A percentile compares a stretch with the other conserved stretches of the same genome.
Conservation (phyloP, 2,888 invertebrate genomes). For the Crioceris asparagi region DNA sequence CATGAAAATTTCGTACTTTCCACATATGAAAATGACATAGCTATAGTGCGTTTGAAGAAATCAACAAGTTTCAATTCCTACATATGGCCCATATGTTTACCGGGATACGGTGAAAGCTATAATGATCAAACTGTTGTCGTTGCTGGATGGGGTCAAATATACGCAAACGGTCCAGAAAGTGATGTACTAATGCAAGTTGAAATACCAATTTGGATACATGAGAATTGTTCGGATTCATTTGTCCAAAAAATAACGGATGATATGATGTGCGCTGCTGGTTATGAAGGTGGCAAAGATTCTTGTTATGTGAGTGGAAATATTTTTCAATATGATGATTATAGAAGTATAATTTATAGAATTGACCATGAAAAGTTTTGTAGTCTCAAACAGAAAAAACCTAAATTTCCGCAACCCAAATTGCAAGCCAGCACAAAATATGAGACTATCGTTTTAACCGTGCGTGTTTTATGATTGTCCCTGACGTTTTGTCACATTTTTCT, state of each 20-base stretch:
- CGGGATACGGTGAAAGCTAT: conserved; percentile 50
- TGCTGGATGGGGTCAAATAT: conserved; percentile 70
- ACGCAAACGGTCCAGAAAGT: conserved; percentile 46
- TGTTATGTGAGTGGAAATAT: conserved; percentile 55
- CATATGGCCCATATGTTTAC: conserved; percentile 78
- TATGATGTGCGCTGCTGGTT: conserved; percentile 66
- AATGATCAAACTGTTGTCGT: conserved; percentile 54
- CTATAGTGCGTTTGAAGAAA: conserved; percentile 55
- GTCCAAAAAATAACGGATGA: conserved; percentile 55
- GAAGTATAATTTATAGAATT: too few species aligned
- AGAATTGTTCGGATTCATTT: conserved; percentile 51
- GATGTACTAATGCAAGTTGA: conserved; percentile 62
- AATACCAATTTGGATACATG: conserved; percentile 67
- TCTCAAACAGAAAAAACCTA: too few species aligned
- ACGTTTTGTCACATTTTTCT: too few species aligned
- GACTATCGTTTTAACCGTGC: too few species aligned
- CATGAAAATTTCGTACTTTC: conserved; percentile 57
- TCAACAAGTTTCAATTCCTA: conserved; percentile 63
- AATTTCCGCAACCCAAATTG: too few species aligned
- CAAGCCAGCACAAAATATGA: too few species aligned
- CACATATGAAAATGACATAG: conserved; percentile 68
- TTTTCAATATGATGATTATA: too few species aligned
- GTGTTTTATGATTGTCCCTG: too few species aligned
- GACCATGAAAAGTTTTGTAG: too few species aligned
- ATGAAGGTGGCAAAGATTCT: conserved; percentile 68